phyloP scores from a whole-genome alignment of 2,113 vertebrate species.

The Manacus vitellinus region DNA sequence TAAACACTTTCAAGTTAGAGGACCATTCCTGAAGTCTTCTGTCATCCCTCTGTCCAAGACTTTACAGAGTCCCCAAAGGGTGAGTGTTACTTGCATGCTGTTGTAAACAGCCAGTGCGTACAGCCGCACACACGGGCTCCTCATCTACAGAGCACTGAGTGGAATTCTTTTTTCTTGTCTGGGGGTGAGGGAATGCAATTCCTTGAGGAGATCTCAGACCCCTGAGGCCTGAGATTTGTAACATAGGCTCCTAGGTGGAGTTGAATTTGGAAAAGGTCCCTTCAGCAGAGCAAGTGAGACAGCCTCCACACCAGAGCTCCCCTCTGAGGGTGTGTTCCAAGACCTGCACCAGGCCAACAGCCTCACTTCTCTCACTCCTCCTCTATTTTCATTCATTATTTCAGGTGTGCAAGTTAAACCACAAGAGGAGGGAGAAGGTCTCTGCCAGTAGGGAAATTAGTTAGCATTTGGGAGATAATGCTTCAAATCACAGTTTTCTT shows the following conservation, averaged over 20 bases:
- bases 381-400: slow-evolving; percentile 38
- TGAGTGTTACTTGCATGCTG: background rate
- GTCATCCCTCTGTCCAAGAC: background rate
- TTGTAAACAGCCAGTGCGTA: background rate
- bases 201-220: background rate
- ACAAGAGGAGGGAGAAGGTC: slow-evolving; percentile 6
- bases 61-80: background rate
- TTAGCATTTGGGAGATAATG: slow-evolving; percentile 32
- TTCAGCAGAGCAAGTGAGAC: background rate
- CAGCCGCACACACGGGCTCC: background rate
- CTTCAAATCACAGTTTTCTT: slow-evolving; percentile 39
- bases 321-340: background rate
- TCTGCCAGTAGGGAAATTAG: slow-evolving; percentile 36
- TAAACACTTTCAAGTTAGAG: background rate
- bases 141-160: background rate
- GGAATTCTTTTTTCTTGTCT: background rate
- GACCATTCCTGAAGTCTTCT: background rate
- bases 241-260: background rate
- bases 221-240: background rate
- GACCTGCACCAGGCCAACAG: background rate
- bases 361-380: background rate
- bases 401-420: slow-evolving; percentile 50
- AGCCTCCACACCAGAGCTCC: background rate
- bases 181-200: background rate
- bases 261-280: background rate